Evolutionary conservation across 2,113 vertebrate species (phyloP).

Genomic region (Paramisgurnus dabryanus): DNA sequence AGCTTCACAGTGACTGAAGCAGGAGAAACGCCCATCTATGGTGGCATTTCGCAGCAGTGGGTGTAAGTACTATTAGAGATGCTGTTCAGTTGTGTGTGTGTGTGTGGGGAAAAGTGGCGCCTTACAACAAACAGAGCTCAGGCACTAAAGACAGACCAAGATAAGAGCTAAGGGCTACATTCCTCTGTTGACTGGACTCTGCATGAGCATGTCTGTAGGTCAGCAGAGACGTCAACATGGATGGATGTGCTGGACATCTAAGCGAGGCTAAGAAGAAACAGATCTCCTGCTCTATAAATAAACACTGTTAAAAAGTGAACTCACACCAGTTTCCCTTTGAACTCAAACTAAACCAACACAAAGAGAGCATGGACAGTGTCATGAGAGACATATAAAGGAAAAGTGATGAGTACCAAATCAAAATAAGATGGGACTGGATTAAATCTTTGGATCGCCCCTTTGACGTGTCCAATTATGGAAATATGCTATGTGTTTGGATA

Average conservation of each 20-base stretch:
- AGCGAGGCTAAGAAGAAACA: slow-evolving; percentile 48
- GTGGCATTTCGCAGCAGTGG: background rate
- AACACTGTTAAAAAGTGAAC: slow-evolving; percentile 59
- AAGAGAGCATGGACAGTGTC: slow-evolving; percentile 48
- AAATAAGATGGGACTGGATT: slow-evolving; percentile 18
- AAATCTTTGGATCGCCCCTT: background rate
- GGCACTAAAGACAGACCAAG: slow-evolving; percentile 26
- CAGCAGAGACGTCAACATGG: slow-evolving; percentile 37
- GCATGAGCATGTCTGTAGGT: slow-evolving; percentile 40
- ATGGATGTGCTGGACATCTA: slow-evolving; percentile 50
- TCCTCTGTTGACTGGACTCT: slow-evolving; percentile 51
- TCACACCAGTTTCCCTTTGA: slow-evolving; percentile 75
- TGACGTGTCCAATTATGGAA: slow-evolving; percentile 10
- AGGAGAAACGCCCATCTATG: slow-evolving; percentile 28
- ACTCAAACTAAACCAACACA: slow-evolving; percentile 67
- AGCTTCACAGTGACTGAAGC: slow-evolving; percentile 16
- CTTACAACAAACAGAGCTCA: slow-evolving; percentile 51
- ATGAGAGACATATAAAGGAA: slow-evolving; percentile 49
- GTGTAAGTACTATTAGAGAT: background rate
- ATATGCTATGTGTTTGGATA: background rate
- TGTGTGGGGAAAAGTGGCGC: slow-evolving; percentile 33
- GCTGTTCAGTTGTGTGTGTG: background rate
- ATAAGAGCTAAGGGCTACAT: slow-evolving; percentile 54
- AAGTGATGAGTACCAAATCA: slow-evolving; percentile 25
- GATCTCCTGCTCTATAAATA: slow-evolving; percentile 47